Percentiles rank a stretch among this genome's conserved stretches.
Conservation (phyloP, 2,113 vertebrate genomes). For the Dipodomys stephensi region DNA sequence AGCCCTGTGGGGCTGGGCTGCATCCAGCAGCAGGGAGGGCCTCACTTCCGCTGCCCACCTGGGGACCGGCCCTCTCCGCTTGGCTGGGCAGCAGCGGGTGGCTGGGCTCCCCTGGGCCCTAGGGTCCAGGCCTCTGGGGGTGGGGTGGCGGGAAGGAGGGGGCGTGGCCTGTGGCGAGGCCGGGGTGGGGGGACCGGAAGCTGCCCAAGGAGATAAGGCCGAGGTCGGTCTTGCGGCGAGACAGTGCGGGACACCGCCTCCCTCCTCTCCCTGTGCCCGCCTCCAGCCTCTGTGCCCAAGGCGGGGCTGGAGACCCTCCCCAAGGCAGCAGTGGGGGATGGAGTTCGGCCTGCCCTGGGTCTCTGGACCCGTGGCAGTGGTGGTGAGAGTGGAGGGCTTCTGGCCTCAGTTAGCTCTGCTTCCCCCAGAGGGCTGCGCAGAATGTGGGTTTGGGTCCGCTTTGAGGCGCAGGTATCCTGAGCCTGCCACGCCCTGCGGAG, state of each 20-base stretch:
- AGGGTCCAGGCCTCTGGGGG: not conserved
- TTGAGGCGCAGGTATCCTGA: not conserved
- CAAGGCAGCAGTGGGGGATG: not conserved
- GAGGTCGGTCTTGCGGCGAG: constrained; percentile 71
- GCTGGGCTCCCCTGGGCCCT: constrained; percentile 46
- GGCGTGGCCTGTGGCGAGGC: not conserved
- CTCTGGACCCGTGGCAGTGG: not conserved
- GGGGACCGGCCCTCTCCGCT: constrained; percentile 55
- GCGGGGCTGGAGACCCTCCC: not conserved
- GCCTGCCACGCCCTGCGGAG: not conserved
- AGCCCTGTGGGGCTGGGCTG: not conserved
- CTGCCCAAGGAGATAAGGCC: constrained; percentile 78
- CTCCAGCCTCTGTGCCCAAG: not conserved
- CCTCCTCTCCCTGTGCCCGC: not conserved
- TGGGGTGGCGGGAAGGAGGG: not conserved
- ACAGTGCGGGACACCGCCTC: constrained; percentile 67
- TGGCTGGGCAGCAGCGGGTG: constrained; percentile 9
- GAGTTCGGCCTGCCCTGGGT: not conserved
- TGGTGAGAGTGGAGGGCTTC: not conserved
- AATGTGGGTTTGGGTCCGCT: too few relatives aligned
- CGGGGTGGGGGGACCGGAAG: constrained; percentile 67
- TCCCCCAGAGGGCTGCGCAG: not conserved
- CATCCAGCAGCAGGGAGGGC: not conserved
- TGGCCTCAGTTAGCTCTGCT: not conserved
- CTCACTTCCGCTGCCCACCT: constrained; percentile 75